These are phyloP conservation scores for Urophycis tenuis DNA, from an alignment of 2,797 vertebrate species.

Conservation along the genomic window DNA sequence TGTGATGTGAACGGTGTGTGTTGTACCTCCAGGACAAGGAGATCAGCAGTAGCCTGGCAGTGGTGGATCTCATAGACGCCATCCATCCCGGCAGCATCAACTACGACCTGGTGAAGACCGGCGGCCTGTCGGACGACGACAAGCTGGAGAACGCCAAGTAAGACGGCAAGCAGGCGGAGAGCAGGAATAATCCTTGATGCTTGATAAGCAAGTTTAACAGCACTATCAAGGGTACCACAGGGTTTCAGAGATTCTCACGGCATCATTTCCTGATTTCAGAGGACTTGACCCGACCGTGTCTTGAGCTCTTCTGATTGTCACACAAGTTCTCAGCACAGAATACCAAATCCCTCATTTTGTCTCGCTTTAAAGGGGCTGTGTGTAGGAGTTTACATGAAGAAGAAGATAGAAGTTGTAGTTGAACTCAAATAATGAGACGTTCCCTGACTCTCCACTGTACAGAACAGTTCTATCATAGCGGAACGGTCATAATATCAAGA, in stretches of 20 bases:
- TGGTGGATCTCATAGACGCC: conserved; percentile 94
- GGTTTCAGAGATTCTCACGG: background rate
- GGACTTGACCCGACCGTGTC: background rate
- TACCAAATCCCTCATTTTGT: background rate
- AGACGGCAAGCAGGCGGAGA: conserved; percentile 24
- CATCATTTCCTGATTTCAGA: background rate
- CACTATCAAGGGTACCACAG: background rate
- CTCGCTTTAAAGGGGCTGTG: background rate
- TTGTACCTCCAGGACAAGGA: conserved; percentile 78
- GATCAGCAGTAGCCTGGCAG: conserved; percentile 89
- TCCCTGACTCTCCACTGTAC: too few relatives aligned
- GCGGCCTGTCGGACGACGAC: conserved; percentile 78
- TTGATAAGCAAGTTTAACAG: background rate
- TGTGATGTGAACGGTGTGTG: too few relatives aligned
- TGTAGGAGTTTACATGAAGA: too few relatives aligned
- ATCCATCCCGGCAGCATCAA: conserved; percentile 90
- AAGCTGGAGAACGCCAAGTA: conserved; percentile 96
- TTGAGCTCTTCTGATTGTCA: background rate
- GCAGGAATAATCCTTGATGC: too few relatives aligned
- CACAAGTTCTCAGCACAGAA: background rate
- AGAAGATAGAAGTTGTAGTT: too few relatives aligned
- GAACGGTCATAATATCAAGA: too few relatives aligned
- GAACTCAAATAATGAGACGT: too few relatives aligned
- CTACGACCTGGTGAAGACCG: conserved; percentile 89
- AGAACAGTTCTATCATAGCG: too few relatives aligned